phyloP scores from a whole-genome alignment of 2,113 vertebrate species.

The Labrus mixtus region DNA sequence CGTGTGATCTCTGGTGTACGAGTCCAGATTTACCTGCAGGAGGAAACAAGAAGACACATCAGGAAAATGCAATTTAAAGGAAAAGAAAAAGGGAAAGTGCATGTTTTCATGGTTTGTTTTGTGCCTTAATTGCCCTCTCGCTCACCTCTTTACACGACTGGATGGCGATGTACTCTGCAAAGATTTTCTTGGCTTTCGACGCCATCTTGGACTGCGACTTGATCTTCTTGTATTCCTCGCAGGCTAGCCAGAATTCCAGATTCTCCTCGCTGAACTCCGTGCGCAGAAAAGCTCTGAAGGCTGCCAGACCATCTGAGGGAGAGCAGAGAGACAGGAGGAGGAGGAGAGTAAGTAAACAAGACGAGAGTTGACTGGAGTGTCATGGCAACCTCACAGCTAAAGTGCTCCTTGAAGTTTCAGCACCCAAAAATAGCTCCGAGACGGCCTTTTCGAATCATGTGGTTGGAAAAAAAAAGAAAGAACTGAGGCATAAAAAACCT shows the following conservation, averaged over 20 bases:
- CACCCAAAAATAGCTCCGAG: conserved; percentile 69
- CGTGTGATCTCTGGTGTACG: conserved; percentile 95
- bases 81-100: no score
- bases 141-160: conserved; percentile 99
- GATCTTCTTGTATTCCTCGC: conserved; percentile 98
- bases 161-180: conserved; percentile 94
- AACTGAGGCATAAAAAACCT: conserved; percentile 17
- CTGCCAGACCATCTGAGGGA: conserved; percentile 91
- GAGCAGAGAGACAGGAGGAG: conserved; percentile 35
- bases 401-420: conserved; percentile 45
- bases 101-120: background rate
- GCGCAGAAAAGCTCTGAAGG: conserved; percentile 96
- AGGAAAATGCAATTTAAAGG: background rate
- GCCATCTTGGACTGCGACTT: conserved; percentile 98
- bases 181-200: conserved; percentile 97
- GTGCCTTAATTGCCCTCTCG: no score
- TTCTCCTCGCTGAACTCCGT: conserved; percentile 99
- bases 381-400: conserved; percentile 68
- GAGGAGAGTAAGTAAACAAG: conserved; percentile 54
- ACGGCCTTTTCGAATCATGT: conserved; percentile 57
- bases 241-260: conserved; percentile 98
- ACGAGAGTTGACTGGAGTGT: conserved; percentile 60
- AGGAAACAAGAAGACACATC: background rate
- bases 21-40: conserved; percentile 95
- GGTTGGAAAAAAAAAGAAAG: conserved; percentile 63